phyloP scores from a whole-genome alignment of 2,888 invertebrate genomes.

The Acanthosoma haemorrhoidale region DNA sequence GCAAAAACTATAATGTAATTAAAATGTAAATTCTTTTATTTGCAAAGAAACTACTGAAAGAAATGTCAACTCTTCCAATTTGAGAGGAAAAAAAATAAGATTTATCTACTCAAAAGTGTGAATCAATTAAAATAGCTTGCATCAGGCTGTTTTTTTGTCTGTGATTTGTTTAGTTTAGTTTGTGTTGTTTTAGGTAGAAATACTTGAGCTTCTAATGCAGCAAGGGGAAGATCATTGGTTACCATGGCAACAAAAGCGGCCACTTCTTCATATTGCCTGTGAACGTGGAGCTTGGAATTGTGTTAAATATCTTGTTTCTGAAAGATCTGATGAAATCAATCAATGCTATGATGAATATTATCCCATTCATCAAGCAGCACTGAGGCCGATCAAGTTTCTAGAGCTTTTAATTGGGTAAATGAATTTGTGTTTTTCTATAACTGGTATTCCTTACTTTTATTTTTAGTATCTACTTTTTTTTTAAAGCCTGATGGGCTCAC shows the following conservation, averaged over 20 bases:
- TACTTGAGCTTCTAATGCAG: conserved; percentile 59
- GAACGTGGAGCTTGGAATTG: conserved; percentile 68
- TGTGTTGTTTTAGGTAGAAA: conserved; percentile 47
- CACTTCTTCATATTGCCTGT: conserved; percentile 62
- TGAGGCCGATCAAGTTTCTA: conserved; percentile 65
- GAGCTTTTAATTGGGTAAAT: conserved; percentile 54
- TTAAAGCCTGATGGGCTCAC: too few relatives aligned
- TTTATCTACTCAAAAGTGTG: too few relatives aligned
- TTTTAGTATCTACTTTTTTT: too few relatives aligned
- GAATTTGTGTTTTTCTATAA: too few relatives aligned
- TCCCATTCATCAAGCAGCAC: conserved; percentile 69
- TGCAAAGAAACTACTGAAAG: too few relatives aligned
- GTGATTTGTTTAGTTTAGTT: not conserved
- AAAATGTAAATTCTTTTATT: too few relatives aligned
- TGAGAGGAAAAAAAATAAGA: too few relatives aligned
- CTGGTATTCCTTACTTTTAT: too few relatives aligned
- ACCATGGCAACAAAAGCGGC: conserved; percentile 49
- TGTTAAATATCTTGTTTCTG: conserved; percentile 60
- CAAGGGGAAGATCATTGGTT: conserved; percentile 67
- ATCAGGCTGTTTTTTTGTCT: too few relatives aligned
- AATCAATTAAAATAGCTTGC: too few relatives aligned
- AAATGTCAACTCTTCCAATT: too few relatives aligned
- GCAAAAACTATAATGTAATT: too few relatives aligned
- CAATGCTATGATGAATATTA: conserved; percentile 68
- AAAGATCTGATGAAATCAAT: conserved; percentile 63